Evolutionary conservation across 2,797 vertebrate species (phyloP).

Genomic region (Xenopus petersii): DNA sequence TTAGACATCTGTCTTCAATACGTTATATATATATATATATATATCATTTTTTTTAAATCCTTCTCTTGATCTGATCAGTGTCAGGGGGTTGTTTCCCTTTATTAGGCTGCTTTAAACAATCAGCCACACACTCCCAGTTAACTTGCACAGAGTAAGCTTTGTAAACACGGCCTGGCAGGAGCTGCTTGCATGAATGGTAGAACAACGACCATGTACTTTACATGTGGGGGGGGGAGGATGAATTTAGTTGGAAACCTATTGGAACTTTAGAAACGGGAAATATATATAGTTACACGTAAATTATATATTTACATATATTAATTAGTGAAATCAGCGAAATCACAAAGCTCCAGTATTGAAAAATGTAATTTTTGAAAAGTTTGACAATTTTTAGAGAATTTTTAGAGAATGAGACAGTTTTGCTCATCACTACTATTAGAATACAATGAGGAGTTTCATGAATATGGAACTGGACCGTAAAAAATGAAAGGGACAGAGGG

Average conservation of each 20-base stretch:
- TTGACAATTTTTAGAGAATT: no score
- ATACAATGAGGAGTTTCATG: no score
- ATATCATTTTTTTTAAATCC: neutral
- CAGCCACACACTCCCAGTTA: constrained; percentile 34
- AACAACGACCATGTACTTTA: constrained; percentile 35
- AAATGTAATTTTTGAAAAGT: no score
- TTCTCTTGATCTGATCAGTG: constrained; percentile 31
- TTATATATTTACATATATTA: no score
- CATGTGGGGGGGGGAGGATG: constrained; percentile 6
- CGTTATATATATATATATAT: neutral
- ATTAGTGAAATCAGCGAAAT: no score
- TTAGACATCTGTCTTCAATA: constrained; percentile 43
- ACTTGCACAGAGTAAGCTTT: constrained; percentile 42
- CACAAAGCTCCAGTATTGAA: no score
- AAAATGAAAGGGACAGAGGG: no score
- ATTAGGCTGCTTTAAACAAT: constrained; percentile 39
- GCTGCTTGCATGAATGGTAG: constrained; percentile 47
- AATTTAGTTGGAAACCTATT: constrained; percentile 16
- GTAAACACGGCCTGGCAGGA: constrained; percentile 45
- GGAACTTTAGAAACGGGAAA: neutral
- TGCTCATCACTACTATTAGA: no score
- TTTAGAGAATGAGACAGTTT: no score
- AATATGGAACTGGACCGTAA: no score
- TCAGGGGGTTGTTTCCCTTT: constrained; percentile 46
- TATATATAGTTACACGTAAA: no score